These are phyloP conservation scores for Morphnarchus princeps DNA, from an alignment of 2,113 vertebrate genomes.

Conservation along the genomic window DNA sequence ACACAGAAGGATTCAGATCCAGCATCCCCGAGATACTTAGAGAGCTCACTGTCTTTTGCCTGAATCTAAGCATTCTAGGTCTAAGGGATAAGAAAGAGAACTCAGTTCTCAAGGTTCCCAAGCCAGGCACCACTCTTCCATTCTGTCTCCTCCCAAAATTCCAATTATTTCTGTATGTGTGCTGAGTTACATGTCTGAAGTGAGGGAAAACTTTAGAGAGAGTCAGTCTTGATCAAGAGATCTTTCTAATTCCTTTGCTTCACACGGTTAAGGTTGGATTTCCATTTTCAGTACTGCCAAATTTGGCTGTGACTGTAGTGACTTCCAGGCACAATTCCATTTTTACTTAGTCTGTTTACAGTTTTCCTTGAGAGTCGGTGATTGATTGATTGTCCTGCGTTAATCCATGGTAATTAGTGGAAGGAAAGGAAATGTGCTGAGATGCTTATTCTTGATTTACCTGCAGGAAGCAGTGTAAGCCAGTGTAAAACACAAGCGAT, in stretches of 20 bases:
- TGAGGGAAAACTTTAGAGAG: neutral
- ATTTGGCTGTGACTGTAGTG: neutral
- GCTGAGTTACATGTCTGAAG: neutral
- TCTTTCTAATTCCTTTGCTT: neutral
- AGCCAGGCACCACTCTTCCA: neutral
- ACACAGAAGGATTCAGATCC: neutral
- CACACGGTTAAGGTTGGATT: neutral
- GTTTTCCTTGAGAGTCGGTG: neutral
- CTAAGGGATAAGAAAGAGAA: neutral
- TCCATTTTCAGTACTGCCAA: neutral
- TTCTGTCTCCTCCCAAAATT: neutral
- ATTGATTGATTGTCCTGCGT: neutral
- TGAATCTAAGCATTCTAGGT: neutral
- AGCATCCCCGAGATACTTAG: accelerated
- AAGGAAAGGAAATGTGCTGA: neutral
- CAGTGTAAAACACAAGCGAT: neutral
- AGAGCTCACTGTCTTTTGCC: neutral
- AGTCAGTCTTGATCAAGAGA: neutral
- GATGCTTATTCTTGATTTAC: neutral
- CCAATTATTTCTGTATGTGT: neutral
- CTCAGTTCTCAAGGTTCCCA: neutral
- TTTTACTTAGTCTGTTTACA: neutral
- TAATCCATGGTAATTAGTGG: neutral
- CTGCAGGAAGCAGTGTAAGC: slow-evolving; percentile 4
- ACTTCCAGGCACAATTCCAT: neutral